Evolutionary conservation across 1,140 invertebrate species (phyloP).

Genomic region (Drosophila mayri): DNA sequence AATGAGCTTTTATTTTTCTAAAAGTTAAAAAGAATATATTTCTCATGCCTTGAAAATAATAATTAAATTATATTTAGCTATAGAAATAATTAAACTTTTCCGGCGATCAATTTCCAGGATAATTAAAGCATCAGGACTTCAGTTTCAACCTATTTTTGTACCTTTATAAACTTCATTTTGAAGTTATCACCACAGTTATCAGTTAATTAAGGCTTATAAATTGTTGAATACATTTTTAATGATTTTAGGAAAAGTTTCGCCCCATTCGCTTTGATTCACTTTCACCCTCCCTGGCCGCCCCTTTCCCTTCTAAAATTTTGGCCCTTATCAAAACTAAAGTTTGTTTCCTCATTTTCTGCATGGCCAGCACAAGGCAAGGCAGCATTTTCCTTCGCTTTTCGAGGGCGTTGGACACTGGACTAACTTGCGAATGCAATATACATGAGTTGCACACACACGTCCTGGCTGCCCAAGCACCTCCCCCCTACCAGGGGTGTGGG

Average conservation of each 20-base stretch:
- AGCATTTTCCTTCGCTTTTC: conserved; percentile 2
- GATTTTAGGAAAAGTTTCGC: conserved; percentile 16
- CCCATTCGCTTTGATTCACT: conserved; percentile 6
- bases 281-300: not conserved
- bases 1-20: too few relatives aligned
- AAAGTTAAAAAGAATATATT: not conserved
- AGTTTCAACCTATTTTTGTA: not conserved
- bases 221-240: conserved; percentile 12
- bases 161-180: not conserved
- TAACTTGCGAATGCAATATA: conserved; percentile 14
- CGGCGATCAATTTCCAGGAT: not conserved
- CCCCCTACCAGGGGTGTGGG: not conserved
- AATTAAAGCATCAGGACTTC: too few relatives aligned
- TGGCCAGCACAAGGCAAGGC: conserved; percentile 13
- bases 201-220: conserved; percentile 19
- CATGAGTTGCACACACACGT: conserved; percentile 21
- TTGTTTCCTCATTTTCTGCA: conserved; percentile 29
- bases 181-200: conserved; percentile 6
- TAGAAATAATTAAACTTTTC: not conserved
- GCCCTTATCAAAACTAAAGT: conserved; percentile 25
- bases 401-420: conserved; percentile 9
- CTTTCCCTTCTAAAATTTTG: not conserved
- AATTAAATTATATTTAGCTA: not conserved
- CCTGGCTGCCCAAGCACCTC: not conserved
- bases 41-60: not conserved